Evolutionary conservation across 2,888 invertebrate species (phyloP).

Genomic region (Pollenia amentaria): DNA sequence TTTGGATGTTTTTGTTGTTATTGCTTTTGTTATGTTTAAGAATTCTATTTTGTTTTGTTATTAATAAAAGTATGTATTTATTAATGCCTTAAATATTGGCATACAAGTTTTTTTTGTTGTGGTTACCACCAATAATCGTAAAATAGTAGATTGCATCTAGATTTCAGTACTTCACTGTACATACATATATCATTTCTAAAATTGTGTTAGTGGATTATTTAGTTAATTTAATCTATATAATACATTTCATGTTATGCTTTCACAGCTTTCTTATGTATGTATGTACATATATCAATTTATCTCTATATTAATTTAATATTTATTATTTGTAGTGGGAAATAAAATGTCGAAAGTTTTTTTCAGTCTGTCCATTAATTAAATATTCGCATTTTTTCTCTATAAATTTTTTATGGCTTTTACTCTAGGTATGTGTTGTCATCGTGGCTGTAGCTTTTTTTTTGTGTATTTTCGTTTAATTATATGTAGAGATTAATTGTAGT

Average conservation of each 20-base stretch:
- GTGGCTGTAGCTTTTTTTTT: neutral
- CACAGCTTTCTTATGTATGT: neutral
- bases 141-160: too few relatives aligned
- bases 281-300: neutral
- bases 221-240: conserved; percentile 3
- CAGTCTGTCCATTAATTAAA: neutral
- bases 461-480: conserved; percentile 19
- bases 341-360: neutral
- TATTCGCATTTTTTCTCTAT: conserved; percentile 3
- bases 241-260: conserved; percentile 1
- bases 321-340: neutral
- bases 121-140: too few relatives aligned
- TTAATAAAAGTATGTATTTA: too few relatives aligned
- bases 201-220: too few relatives aligned
- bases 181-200: too few relatives aligned
- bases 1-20: too few relatives aligned
- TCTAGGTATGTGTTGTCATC: neutral
- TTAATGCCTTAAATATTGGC: too few relatives aligned
- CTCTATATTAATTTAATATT: conserved; percentile 9
- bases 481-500: conserved; percentile 30
- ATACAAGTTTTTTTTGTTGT: too few relatives aligned
- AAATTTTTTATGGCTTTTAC: conserved; percentile 1
- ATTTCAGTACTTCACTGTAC: too few relatives aligned
- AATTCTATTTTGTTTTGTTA: too few relatives aligned
- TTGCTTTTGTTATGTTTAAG: too few relatives aligned